Conservation (phyloP, 1,140 invertebrate species). For the Bombus huntii region DNA sequence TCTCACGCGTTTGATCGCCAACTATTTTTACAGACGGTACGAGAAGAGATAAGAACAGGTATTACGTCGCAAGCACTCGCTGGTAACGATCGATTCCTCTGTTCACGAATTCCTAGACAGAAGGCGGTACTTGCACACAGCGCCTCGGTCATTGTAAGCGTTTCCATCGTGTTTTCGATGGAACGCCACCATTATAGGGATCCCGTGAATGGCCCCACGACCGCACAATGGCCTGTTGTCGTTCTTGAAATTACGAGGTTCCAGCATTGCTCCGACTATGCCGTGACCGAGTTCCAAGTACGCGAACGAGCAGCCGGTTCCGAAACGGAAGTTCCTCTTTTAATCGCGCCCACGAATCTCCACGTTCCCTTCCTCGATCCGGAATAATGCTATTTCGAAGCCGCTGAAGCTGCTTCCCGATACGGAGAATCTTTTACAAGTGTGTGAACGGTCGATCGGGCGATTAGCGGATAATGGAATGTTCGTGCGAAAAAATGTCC, state of each 20-base stretch:
- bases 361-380: neutral
- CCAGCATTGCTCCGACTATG: slow-evolving; percentile 28
- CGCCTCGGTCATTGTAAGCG: neutral
- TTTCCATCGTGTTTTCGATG: slow-evolving; percentile 21
- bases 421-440: neutral
- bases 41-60: neutral
- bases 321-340: slow-evolving; percentile 25
- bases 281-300: slow-evolving; percentile 21
- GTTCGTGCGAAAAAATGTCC: neutral
- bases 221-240: slow-evolving; percentile 23
- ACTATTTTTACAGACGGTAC: neutral
- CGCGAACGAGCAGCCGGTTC: neutral
- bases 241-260: slow-evolving; percentile 29
- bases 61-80: neutral
- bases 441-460: neutral
- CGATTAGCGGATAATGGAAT: neutral
- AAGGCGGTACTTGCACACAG: neutral
- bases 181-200: neutral
- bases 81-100: slow-evolving; percentile 2
- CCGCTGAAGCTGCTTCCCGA: no score
- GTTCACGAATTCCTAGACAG: slow-evolving; percentile 1
- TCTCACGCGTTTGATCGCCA: neutral
- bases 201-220: neutral
- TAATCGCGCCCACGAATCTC: slow-evolving; percentile 4
- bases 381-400: no score